phyloP scores from a whole-genome alignment of 2,888 invertebrate species.

The Cremastinae sp. region DNA sequence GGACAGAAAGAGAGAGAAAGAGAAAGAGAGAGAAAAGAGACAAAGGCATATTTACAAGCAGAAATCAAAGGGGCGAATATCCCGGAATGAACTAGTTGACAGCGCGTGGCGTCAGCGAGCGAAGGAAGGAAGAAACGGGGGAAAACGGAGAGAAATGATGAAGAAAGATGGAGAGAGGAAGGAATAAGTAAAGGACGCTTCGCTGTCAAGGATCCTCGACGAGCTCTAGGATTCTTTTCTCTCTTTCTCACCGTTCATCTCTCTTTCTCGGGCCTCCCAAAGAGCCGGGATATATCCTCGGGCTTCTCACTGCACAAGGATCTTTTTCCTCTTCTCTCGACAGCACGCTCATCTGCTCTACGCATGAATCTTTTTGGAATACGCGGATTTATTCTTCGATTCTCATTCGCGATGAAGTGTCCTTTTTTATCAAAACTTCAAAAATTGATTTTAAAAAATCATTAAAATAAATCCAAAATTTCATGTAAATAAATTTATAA shows the following conservation, averaged over 20 bases:
- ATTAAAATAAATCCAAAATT: too few species aligned
- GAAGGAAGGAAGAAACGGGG: conserved; percentile 34
- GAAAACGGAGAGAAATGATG: conserved; percentile 61
- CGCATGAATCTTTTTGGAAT: neutral
- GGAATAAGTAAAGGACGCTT: conserved; percentile 71
- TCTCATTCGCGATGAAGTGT: too few species aligned
- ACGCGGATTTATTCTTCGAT: too few species aligned
- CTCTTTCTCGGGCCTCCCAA: conserved; percentile 12
- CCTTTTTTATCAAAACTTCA: too few species aligned
- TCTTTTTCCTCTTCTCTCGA: conserved; percentile 73
- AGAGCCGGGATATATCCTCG: conserved; percentile 74
- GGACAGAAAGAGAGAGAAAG: conserved; percentile 26
- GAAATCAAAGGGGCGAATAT: conserved; percentile 27
- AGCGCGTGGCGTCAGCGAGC: conserved; percentile 48
- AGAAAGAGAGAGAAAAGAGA: too few species aligned
- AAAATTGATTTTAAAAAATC: too few species aligned
- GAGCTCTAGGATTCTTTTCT: conserved; percentile 76
- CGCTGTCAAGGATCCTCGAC: conserved; percentile 78
- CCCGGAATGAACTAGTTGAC: conserved; percentile 8
- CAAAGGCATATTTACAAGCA: conserved; percentile 42
- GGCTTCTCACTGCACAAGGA: conserved; percentile 77
- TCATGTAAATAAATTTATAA: too few species aligned
- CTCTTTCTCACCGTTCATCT: conserved; percentile 1
- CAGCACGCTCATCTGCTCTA: conserved; percentile 65
- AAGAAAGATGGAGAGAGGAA: conserved; percentile 58